Evolutionary conservation across 2,888 invertebrate species (phyloP).

Genomic region (Fabriciana adippe): DNA sequence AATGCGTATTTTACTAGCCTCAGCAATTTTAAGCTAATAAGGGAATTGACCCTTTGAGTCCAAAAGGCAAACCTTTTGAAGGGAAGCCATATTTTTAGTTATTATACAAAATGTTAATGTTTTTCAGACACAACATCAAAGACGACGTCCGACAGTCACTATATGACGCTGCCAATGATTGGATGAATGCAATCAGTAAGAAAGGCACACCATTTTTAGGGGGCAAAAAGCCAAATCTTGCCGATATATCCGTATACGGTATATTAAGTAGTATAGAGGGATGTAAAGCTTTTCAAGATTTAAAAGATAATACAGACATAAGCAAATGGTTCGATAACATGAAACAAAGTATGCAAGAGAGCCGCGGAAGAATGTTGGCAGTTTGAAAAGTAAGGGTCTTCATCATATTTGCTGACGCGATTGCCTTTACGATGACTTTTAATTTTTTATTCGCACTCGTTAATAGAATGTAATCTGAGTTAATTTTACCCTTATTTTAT

Average conservation of each 20-base stretch:
- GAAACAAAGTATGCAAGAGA: slow-evolving; percentile 83
- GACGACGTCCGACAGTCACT: slow-evolving; percentile 94
- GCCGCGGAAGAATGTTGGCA: slow-evolving; percentile 76
- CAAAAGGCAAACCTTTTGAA: no score
- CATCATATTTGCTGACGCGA: slow-evolving; percentile 14
- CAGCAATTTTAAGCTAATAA: no score
- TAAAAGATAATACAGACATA: slow-evolving; percentile 87
- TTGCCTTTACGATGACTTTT: background rate
- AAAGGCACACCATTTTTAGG: slow-evolving; percentile 91
- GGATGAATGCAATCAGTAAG: slow-evolving; percentile 87
- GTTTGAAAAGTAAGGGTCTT: slow-evolving; percentile 15
- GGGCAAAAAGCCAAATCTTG: slow-evolving; percentile 92
- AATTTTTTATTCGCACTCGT: slow-evolving; percentile 1
- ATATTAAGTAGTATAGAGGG: slow-evolving; percentile 96
- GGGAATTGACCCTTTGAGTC: no score
- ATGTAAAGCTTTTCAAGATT: slow-evolving; percentile 93
- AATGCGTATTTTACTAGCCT: no score
- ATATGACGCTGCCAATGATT: slow-evolving; percentile 93
- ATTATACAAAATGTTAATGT: no score
- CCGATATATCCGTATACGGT: slow-evolving; percentile 96
- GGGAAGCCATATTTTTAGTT: no score
- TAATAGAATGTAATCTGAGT: slow-evolving; percentile 4
- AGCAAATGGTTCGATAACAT: slow-evolving; percentile 90
- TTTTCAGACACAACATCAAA: slow-evolving; percentile 88
- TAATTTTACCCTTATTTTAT: slow-evolving; percentile 4